These are phyloP conservation scores for Tanytarsus gracilentus DNA, from an alignment of 2,888 invertebrate genomes.

Conservation along the genomic window DNA sequence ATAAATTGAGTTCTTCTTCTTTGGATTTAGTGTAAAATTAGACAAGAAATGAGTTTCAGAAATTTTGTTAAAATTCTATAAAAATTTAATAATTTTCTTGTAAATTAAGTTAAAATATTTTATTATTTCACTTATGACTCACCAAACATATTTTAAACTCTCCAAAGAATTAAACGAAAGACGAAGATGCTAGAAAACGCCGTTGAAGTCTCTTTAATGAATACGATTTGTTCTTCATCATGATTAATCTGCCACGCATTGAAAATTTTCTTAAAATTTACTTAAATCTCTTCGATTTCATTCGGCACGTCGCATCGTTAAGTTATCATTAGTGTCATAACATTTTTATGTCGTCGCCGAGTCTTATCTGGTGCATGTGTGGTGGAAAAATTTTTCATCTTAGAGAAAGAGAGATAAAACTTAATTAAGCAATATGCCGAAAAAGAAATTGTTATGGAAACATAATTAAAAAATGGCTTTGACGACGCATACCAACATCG, in stretches of 20 bases:
- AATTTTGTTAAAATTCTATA: too few relatives aligned
- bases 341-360: not conserved
- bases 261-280: not conserved
- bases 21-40: constrained; percentile 12
- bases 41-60: not conserved
- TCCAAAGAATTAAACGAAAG: not conserved
- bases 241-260: constrained; percentile 5
- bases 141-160: not conserved
- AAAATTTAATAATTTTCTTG: too few relatives aligned
- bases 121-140: too few relatives aligned
- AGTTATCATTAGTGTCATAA: constrained; percentile 10
- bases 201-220: not conserved
- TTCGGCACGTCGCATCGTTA: constrained; percentile 6
- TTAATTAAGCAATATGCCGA: constrained; percentile 10
- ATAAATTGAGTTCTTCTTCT: constrained; percentile 15
- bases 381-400: not conserved
- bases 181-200: not conserved
- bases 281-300: not conserved
- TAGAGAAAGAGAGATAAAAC: not conserved
- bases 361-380: constrained; percentile 3
- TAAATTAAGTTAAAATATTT: too few relatives aligned
- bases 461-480: not conserved
- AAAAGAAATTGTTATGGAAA: not conserved
- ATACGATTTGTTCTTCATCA: constrained; percentile 13
- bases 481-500: constrained; percentile 6